phyloP scores from a whole-genome alignment of 2,797 vertebrate genomes.

The Phrynocephalus forsythii region DNA sequence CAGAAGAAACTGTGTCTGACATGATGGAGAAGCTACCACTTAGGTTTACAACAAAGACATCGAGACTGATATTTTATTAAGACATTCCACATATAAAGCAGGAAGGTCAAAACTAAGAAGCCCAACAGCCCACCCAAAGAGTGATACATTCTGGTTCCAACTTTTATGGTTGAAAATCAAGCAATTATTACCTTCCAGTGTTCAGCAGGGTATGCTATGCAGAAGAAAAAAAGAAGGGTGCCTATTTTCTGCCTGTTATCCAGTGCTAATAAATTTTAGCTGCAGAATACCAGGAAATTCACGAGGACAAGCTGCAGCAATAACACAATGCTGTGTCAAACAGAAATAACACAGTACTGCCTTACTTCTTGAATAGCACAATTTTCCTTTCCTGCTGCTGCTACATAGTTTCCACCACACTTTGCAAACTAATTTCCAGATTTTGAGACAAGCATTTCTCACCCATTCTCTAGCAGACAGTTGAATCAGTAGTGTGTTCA shows the following conservation, averaged over 20 bases:
- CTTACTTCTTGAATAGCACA: background rate
- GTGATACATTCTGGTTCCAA: background rate
- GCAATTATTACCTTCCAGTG: background rate
- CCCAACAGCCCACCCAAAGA: background rate
- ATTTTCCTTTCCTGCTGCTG: background rate
- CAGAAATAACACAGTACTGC: too few relatives aligned
- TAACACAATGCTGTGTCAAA: background rate
- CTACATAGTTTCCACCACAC: too few relatives aligned
- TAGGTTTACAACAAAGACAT: background rate
- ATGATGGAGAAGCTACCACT: background rate
- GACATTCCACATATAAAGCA: background rate
- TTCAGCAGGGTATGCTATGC: background rate
- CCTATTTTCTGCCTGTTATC: background rate
- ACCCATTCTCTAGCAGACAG: too few relatives aligned
- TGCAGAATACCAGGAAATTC: background rate
- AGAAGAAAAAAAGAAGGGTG: background rate
- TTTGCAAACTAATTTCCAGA: too few relatives aligned
- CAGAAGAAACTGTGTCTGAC: background rate
- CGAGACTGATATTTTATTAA: background rate
- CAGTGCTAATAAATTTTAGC: background rate
- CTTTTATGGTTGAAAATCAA: background rate
- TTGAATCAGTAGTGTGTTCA: too few relatives aligned
- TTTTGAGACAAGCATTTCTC: too few relatives aligned
- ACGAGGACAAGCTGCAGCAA: too few relatives aligned
- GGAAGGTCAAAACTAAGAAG: background rate